Evolutionary conservation across 2,888 invertebrate species (phyloP), one percentile per base, ranked within the genome.

Genomic region (Drosophila kuntzei): DNA sequence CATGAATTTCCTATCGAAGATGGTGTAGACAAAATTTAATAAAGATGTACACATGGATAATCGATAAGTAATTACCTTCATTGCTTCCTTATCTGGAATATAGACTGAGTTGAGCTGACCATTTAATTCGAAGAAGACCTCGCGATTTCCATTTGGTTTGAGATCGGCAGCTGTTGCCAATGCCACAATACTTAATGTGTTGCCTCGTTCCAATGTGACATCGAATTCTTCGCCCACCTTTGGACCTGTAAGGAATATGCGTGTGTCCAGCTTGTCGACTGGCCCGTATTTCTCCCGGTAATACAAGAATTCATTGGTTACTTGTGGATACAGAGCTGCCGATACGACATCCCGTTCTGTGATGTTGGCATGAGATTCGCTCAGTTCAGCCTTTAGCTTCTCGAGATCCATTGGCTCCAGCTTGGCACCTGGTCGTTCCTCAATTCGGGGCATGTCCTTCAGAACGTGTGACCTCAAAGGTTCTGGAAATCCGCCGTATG

Each of bases 61-160:
- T n/a, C n/a, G 1, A 2, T 2, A 0, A 6, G 1, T 49, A 32
- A 3, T 75, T 44, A 90, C 91, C 90, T 90, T 91, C 18, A 89
- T 80, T 5, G 98, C 98, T 89, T 97, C 96, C 89, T 97, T 97
- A 91, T 99, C 99, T 77, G 95, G 94, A 66, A 99, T 97, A 89
- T 98, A 95, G 7, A 99, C 98, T 1, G 99, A 98, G 80, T 99
- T 93, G 76, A 99, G 94, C 83, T 99, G 99, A 25, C 99, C 99
- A 93, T 99, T 99, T 90, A 99, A 94, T 91, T 99, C 99, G 91
- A 99, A 99, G 95, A 99, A 99, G 32, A 99, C 98, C 92, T 99
- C 99, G 2, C 98, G 94, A 90, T 98, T 97, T 1, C 99, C 99
- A 51, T 95, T 96, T 11, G 95, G 94, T 1, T 97, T 98, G 80